Evolutionary conservation across 2,797 vertebrate species (phyloP), one percentile per base, ranked within the genome.

Genomic region (Adrianichthys oophorus): DNA sequence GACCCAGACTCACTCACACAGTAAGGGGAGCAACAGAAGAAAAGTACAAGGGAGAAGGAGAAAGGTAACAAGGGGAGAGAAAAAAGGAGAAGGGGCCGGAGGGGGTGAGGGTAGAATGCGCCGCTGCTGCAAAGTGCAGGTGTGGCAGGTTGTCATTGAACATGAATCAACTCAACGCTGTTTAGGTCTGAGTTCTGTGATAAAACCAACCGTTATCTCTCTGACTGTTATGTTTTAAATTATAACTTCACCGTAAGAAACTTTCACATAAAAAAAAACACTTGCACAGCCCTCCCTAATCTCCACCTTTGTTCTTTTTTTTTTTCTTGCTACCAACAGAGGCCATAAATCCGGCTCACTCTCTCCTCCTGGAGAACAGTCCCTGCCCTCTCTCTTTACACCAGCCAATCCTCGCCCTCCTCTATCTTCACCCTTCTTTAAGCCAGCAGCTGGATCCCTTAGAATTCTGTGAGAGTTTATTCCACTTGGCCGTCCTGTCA

Each of bases 1-100:
- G 83, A 89, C 78, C 85, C 85, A 90, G 86, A 89, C 89, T 85
- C 82, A 87, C 87, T 84, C 87, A 82, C 84, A 89, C 76, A 90
- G 80, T 85, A 84, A 83, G 81, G 85, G 81, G 84, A 85, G 82
- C 76, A 78, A 84, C 71, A 86, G 78, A 83, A 85, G 82, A 68
- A 82, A 73, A 76, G 78, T 62, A 58, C 72, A 72, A 71, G 76
- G 75, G 65, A 79, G 62, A 77, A 79, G 76, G 76, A 75, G 78
- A 74, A 83, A 89, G 87, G 85, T 89, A 84, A 83, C 67, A 74
- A 75, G 80, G 73, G 79, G 64, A 68, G 59, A 81, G 79, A 84
- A 79, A 78, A 23, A 80, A 70, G 72, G 75, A 82, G 75, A 66
- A 37, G 73, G 56, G 82, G 49, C 15, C 43, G 65, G 74, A 57